Evolutionary conservation across 2,797 vertebrate genomes (phyloP).

Genomic region (Thalassophryne amazonica): DNA sequence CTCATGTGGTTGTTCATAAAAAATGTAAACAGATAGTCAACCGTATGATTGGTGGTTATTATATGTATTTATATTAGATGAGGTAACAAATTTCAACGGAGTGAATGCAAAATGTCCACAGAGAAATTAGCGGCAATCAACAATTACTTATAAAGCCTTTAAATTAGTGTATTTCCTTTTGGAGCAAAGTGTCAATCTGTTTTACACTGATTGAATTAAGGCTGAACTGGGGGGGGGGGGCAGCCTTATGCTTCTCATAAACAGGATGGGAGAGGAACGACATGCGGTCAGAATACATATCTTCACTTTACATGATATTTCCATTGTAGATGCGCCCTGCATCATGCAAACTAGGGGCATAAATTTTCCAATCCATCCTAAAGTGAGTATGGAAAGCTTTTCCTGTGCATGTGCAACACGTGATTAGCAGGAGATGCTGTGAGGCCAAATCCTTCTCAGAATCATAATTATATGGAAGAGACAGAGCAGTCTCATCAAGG

Average conservation of each 20-base stretch:
- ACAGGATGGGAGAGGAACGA: constrained; percentile 39
- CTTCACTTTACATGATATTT: constrained; percentile 79
- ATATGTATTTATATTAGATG: too few relatives aligned
- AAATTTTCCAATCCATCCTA: constrained; percentile 32
- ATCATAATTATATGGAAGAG: not conserved
- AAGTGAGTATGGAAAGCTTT: constrained; percentile 55
- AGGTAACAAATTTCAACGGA: too few relatives aligned
- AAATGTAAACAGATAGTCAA: not conserved
- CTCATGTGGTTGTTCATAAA: not conserved
- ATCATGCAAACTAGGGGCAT: constrained; percentile 69
- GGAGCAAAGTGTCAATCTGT: too few relatives aligned
- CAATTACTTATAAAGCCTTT: too few relatives aligned
- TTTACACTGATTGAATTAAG: too few relatives aligned
- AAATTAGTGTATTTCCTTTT: too few relatives aligned
- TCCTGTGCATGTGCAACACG: constrained; percentile 24
- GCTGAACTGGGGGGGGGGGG: too few relatives aligned
- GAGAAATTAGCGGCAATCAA: too few relatives aligned
- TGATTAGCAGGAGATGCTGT: not conserved
- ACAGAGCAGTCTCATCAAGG: too few relatives aligned
- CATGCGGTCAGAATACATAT: constrained; percentile 65
- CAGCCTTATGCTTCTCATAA: too few relatives aligned
- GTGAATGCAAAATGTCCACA: too few relatives aligned
- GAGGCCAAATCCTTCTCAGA: not conserved
- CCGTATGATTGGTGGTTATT: not conserved
- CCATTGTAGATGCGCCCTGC: constrained; percentile 64